phyloP scores from a whole-genome alignment of 2,888 invertebrate genomes.

The Nomada fucata region DNA sequence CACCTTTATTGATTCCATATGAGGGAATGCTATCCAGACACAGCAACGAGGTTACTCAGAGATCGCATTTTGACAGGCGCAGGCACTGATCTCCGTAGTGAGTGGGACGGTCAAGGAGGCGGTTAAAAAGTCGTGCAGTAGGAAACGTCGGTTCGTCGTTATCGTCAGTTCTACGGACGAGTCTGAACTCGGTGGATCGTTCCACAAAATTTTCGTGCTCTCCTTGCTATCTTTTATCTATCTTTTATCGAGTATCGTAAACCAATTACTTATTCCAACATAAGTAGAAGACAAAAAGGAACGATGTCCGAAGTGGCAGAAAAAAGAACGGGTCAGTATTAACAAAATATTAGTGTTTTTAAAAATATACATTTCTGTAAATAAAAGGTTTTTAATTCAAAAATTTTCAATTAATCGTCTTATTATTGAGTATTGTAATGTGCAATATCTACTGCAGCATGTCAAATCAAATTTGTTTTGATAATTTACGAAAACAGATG shows the following conservation, averaged over 20 bases:
- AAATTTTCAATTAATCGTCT: not conserved
- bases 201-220: not conserved
- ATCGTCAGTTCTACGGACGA: constrained; percentile 42
- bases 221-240: not conserved
- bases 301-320: constrained; percentile 58
- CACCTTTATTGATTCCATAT: not conserved
- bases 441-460: not conserved
- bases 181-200: not conserved
- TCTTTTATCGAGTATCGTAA: constrained; percentile 10
- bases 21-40: constrained; percentile 8
- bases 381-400: not conserved
- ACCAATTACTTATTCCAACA: not conserved
- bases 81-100: constrained; percentile 22
- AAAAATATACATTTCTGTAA: not conserved
- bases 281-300: not conserved
- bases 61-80: constrained; percentile 57
- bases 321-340: constrained; percentile 57
- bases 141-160: constrained; percentile 58
- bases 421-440: not conserved
- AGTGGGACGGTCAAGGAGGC: constrained; percentile 28
- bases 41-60: constrained; percentile 45
- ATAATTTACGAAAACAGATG: not conserved
- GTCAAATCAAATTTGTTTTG: not conserved
- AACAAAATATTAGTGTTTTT: not conserved
- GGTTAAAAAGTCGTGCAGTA: constrained; percentile 34